These are phyloP conservation scores for Ahaetulla prasina DNA, from an alignment of 2,113 vertebrate species.

Conservation along the genomic window DNA sequence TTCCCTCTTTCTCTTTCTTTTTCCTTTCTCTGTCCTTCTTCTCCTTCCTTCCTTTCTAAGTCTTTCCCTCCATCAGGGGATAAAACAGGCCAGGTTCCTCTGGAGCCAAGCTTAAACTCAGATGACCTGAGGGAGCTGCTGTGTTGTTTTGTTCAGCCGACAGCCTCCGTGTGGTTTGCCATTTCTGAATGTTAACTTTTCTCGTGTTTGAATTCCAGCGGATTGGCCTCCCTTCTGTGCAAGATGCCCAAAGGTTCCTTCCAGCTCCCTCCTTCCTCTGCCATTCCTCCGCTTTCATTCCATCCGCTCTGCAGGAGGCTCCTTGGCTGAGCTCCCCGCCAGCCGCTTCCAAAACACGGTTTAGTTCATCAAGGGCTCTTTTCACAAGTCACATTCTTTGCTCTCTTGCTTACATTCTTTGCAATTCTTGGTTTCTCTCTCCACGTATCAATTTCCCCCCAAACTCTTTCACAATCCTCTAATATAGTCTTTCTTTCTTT, in stretches of 20 bases:
- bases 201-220: background rate
- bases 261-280: too few species aligned
- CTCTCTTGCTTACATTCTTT: background rate
- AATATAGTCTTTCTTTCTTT: background rate
- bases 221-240: too few species aligned
- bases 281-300: background rate
- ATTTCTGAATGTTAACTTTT: background rate
- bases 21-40: too few species aligned
- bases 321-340: background rate
- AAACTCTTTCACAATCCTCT: background rate
- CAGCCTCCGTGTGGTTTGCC: background rate
- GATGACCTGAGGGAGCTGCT: background rate
- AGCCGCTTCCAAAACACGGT: background rate
- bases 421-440: background rate
- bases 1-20: too few species aligned
- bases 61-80: background rate
- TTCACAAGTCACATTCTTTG: background rate
- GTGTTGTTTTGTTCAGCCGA: background rate
- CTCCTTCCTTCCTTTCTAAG: too few species aligned
- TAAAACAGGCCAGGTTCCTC: too few species aligned
- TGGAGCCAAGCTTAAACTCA: background rate
- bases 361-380: background rate
- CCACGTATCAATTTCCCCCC: background rate
- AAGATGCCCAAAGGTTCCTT: too few species aligned
- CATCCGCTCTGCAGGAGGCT: background rate